Evolutionary conservation across 2,113 vertebrate species (phyloP).

Genomic region (Xiphophorus maculatus): DNA sequence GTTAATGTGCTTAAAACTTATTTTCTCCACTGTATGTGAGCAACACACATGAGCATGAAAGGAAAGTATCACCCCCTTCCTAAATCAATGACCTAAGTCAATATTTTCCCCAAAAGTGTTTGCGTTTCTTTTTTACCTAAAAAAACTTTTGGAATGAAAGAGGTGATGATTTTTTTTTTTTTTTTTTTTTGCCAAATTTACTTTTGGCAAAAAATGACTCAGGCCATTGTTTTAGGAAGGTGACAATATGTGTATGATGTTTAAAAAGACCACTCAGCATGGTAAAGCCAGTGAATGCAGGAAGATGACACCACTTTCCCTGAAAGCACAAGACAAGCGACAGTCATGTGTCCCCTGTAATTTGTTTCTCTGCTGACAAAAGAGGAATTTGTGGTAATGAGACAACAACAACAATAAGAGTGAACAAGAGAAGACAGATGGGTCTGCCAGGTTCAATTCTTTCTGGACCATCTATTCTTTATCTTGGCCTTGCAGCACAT

Average conservation of each 20-base stretch:
- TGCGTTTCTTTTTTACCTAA: too few species aligned
- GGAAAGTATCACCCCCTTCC: not conserved
- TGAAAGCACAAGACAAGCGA: constrained; percentile 66
- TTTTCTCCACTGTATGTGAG: constrained; percentile 31
- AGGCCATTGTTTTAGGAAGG: too few species aligned
- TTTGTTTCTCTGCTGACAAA: constrained; percentile 76
- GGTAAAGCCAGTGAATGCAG: constrained; percentile 49
- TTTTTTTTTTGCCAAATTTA: too few species aligned
- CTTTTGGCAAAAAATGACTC: too few species aligned
- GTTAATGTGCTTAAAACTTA: not conserved
- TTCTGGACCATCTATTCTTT: constrained; percentile 85
- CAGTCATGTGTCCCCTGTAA: constrained; percentile 62
- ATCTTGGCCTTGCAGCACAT: constrained; percentile 76
- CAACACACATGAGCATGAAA: constrained; percentile 36
- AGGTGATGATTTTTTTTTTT: too few species aligned
- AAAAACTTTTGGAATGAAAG: too few species aligned
- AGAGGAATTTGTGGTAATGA: constrained; percentile 71
- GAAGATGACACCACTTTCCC: constrained; percentile 65
- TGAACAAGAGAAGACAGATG: constrained; percentile 82
- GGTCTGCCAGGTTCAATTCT: constrained; percentile 85
- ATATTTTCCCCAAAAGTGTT: too few species aligned
- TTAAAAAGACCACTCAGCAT: constrained; percentile 58
- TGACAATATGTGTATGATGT: constrained; percentile 28
- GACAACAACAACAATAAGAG: constrained; percentile 72
- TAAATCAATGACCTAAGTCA: too few species aligned